phyloP scores from a whole-genome alignment of 2,797 vertebrate species.

The Lagodon rhomboides region DNA sequence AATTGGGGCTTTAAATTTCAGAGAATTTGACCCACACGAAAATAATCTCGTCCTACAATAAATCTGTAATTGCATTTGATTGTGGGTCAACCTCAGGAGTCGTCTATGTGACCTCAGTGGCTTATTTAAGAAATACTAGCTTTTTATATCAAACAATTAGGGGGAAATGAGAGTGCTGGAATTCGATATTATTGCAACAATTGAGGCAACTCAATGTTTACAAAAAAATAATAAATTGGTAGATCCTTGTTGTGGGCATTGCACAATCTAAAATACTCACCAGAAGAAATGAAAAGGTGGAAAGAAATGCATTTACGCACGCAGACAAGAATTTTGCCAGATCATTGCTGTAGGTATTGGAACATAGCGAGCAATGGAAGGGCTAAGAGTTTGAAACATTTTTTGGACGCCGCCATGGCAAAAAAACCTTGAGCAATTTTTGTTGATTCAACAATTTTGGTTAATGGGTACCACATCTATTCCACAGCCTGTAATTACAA shows the following conservation, averaged over 20 bases:
- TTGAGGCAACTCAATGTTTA: conserved; percentile 31
- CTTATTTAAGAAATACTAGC: conserved; percentile 66
- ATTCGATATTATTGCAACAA: conserved; percentile 53
- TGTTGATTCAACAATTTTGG: conserved; percentile 92
- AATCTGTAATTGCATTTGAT: conserved; percentile 65
- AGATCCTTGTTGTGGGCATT: conserved; percentile 30
- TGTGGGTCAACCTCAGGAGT: conserved; percentile 68
- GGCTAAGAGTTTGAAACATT: conserved; percentile 84
- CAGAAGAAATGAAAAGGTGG: conserved; percentile 48
- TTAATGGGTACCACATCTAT: conserved; percentile 92
- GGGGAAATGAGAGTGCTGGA: conserved; percentile 50
- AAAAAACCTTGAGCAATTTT: conserved; percentile 88
- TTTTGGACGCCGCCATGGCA: conserved; percentile 86
- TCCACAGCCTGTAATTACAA: conserved; percentile 91
- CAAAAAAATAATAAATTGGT: conserved; percentile 46
- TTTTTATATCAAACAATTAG: conserved; percentile 70
- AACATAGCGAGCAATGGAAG: conserved; percentile 84
- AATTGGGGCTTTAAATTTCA: conserved; percentile 44
- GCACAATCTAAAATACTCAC: conserved; percentile 34
- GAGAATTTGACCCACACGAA: conserved; percentile 55
- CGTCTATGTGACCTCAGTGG: conserved; percentile 59
- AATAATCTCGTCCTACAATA: conserved; percentile 40
- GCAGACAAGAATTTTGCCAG: conserved; percentile 78
- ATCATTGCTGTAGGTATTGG: conserved; percentile 87
- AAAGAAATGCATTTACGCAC: conserved; percentile 69